phyloP scores from a whole-genome alignment of 1,140 invertebrate species.

The Dermatophagoides farinae region DNA sequence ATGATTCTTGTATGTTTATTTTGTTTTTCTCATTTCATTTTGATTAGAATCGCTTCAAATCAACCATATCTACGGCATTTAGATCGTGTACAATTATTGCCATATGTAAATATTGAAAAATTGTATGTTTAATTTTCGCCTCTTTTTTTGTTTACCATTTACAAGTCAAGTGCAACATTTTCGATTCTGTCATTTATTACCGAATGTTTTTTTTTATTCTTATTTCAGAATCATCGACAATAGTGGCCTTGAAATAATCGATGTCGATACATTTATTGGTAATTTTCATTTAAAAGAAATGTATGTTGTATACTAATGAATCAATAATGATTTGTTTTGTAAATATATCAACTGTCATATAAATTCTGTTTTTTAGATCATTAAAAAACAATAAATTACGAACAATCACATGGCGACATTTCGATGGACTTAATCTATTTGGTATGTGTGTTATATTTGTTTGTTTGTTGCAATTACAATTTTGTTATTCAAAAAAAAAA shows the following conservation, averaged over 20 bases:
- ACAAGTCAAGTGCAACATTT: too few species aligned
- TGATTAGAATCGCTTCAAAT: slow-evolving; percentile 6
- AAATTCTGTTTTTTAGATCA: not conserved
- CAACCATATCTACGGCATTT: not conserved
- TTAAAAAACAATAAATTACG: not conserved
- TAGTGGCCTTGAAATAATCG: slow-evolving; percentile 8
- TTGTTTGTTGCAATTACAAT: not conserved
- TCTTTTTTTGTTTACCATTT: too few species aligned
- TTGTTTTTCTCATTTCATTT: not conserved
- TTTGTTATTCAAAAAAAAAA: not conserved
- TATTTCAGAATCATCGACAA: slow-evolving; percentile 13
- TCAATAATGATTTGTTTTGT: too few species aligned
- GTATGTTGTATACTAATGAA: slow-evolving; percentile 5
- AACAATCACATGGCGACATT: not conserved
- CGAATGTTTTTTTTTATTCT: not conserved
- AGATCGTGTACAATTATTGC: slow-evolving; percentile 1
- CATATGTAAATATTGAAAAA: slow-evolving; percentile 15
- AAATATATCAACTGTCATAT: not conserved
- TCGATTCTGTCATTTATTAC: not conserved
- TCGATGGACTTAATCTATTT: not conserved
- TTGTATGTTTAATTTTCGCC: slow-evolving; percentile 12
- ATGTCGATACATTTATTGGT: slow-evolving; percentile 7
- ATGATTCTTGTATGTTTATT: too few species aligned
- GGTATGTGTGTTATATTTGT: not conserved
- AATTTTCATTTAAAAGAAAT: slow-evolving; percentile 13